Percentiles rank a stretch among this genome's conserved stretches.
Conservation (phyloP, 2,888 invertebrate species). For the Apamea anceps region DNA sequence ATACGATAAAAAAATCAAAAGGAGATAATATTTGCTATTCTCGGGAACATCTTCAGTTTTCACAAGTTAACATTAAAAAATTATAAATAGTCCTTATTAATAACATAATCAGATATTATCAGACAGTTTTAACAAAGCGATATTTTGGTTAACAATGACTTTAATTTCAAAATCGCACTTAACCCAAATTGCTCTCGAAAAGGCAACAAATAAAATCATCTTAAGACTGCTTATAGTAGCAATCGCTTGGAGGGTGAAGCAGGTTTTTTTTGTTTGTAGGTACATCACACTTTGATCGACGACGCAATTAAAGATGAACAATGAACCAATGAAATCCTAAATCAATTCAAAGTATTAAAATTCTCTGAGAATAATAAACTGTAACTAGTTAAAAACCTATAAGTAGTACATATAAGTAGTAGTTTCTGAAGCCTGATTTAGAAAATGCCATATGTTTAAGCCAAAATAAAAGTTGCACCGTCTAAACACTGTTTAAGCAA, state of each 20-base stretch:
- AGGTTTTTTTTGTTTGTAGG: not conserved
- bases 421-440: not conserved
- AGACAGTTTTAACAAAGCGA: not conserved
- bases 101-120: conserved; percentile 5
- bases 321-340: not conserved
- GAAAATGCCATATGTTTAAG: not conserved
- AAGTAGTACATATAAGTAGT: not conserved
- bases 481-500: not conserved
- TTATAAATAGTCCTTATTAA: not conserved
- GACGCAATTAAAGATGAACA: not conserved
- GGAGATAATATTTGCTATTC: not conserved
- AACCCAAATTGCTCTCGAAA: not conserved
- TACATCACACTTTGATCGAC: not conserved
- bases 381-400: not conserved
- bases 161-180: not conserved
- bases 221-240: not conserved
- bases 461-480: not conserved
- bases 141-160: not conserved
- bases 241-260: too few relatives aligned
- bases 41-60: conserved; percentile 7
- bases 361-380: not conserved
- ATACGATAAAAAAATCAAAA: conserved; percentile 4
- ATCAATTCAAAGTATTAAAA: not conserved
- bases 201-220: not conserved
- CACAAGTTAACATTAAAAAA: not conserved